Conservation (phyloP, 2,797 vertebrate species). For the Acridotheres tristis region DNA sequence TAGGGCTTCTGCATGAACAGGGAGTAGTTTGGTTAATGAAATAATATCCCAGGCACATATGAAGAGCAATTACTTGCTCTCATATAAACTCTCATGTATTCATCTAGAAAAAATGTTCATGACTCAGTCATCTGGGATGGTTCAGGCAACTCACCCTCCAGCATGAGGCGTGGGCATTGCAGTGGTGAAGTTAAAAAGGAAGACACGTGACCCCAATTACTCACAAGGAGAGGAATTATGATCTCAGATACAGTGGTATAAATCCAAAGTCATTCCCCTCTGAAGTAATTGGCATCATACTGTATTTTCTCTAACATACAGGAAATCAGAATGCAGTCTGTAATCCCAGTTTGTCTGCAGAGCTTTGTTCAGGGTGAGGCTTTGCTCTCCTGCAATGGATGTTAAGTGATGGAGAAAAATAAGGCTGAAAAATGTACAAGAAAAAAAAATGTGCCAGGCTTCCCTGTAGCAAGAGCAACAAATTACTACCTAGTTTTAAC, state of each 20-base stretch:
- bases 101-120: slow-evolving; percentile 64
- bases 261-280: slow-evolving; percentile 48
- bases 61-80: slow-evolving; percentile 64
- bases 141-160: slow-evolving; percentile 58
- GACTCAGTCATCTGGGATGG: slow-evolving; percentile 65
- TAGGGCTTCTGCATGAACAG: slow-evolving; percentile 49
- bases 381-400: neutral
- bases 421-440: neutral
- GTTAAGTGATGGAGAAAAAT: neutral
- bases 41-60: slow-evolving; percentile 63
- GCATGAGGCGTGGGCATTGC: slow-evolving; percentile 44
- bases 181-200: slow-evolving; percentile 40
- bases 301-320: neutral
- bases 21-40: slow-evolving; percentile 68
- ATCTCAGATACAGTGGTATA: slow-evolving; percentile 58
- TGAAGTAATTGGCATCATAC: slow-evolving; percentile 40
- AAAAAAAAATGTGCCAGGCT: neutral
- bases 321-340: neutral
- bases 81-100: slow-evolving; percentile 53
- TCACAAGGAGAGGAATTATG: slow-evolving; percentile 53
- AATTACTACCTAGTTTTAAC: neutral
- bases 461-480: neutral
- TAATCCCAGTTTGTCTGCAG: neutral
- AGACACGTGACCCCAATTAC: slow-evolving; percentile 62
- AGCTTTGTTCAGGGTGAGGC: neutral